Base-by-base conservation (phyloP, 92 coral and sea anemone genomes). In the Palythoa grandis region DNA sequence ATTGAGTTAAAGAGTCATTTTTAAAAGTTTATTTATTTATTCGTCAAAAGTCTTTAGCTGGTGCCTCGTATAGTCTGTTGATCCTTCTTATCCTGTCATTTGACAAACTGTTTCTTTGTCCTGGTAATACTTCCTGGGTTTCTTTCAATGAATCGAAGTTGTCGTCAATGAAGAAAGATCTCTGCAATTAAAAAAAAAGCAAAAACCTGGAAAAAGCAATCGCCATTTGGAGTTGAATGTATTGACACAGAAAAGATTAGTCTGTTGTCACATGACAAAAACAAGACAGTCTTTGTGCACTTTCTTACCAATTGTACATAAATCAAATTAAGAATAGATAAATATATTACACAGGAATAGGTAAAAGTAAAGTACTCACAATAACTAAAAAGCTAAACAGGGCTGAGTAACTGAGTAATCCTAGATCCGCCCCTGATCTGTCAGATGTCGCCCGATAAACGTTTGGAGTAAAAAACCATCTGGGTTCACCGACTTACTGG, bases 101-200 rank as follows among this genome's bases (percentile, higher is more conserved):
- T 50, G 61, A 52, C 47, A 73, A 73, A 43, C 17, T 13, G 10
- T 72, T 40, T 16, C 53, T 72, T 17, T 20, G 76, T 37, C 76
- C 48, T 2, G 17, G 19, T 48, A 25, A 20, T 11, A 11, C 79
- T 40, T 13, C 16, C 22, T 40, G 76, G 23, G 20, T 37, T 12
- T 43, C 77, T 4, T 47, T 9, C 15, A 40, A 16, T 23, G 52
- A 14, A 43, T 48, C 25, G 79, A 11, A n/a, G 61, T 11, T 20
- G 38, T 74, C 79, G 4, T 74, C 79, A 10, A 60, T 50, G 61
- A 74, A 74, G 60, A 74, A 74, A 74, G 79, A 74, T 43, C 40
- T 74, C 79, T 74, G 58, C 35, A 74, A 43, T 1, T n/a, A n/a
- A n/a, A 17, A 3, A 8, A 47, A 20, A 74, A 50, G 9, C 2